phyloP scores from a whole-genome alignment of 2,113 vertebrate genomes.

The Lycaon pictus region DNA sequence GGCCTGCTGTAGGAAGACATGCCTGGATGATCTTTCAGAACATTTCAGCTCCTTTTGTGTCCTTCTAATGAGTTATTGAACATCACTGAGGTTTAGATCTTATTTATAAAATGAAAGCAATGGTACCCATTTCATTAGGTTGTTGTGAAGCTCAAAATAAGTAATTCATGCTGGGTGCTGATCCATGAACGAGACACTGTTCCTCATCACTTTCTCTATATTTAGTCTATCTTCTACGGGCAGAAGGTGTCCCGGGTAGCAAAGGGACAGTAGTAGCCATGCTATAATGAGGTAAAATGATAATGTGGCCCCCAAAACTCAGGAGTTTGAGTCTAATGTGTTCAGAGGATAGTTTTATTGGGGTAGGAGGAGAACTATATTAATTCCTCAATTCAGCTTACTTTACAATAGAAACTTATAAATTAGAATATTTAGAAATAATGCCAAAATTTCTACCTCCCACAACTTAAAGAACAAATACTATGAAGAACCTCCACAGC shows the following conservation, averaged over 20 bases:
- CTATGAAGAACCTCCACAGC: neutral
- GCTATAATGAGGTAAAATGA: neutral
- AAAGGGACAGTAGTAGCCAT: neutral
- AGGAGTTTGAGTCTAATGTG: neutral
- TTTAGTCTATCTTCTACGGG: neutral
- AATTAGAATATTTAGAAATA: neutral
- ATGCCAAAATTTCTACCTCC: neutral
- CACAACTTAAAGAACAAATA: conserved; percentile 2
- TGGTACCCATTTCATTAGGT: neutral
- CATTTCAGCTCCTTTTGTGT: neutral
- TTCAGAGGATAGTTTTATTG: neutral
- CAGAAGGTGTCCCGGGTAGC: neutral
- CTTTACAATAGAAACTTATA: neutral
- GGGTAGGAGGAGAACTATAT: neutral
- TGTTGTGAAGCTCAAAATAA: neutral
- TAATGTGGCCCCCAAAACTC: neutral
- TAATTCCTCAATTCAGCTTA: neutral
- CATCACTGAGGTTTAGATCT: neutral
- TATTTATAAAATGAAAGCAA: neutral
- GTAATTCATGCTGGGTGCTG: neutral
- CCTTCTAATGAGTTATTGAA: neutral
- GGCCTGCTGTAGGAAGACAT: neutral
- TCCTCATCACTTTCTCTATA: neutral
- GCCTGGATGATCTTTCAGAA: neutral
- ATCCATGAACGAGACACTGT: neutral